Evolutionary conservation across 2,797 vertebrate genomes (phyloP).

Genomic region (Apogon talboti): DNA sequence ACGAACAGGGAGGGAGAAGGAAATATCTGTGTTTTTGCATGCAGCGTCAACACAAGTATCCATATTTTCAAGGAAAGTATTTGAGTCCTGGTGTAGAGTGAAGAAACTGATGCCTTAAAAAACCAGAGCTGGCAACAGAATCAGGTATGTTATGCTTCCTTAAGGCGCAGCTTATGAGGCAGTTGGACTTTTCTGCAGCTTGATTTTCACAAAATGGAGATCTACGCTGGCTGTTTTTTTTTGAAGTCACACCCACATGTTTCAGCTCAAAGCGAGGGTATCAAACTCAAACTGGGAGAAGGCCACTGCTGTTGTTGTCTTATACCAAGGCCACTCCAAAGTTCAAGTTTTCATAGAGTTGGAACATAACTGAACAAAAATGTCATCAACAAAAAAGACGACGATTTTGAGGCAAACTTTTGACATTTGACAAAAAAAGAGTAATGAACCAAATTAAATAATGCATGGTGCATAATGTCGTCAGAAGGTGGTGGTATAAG

Average conservation of each 20-base stretch:
- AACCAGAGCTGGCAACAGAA: not conserved
- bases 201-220: not conserved
- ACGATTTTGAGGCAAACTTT: too few species aligned
- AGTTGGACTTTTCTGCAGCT: not conserved
- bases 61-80: conserved; percentile 2
- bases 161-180: not conserved
- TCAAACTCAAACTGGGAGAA: too few species aligned
- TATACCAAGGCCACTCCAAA: too few species aligned
- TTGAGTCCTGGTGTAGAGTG: conserved; percentile 6
- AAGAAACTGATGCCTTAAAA: not conserved
- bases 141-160: not conserved
- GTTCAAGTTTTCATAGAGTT: too few species aligned
- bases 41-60: not conserved
- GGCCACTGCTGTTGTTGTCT: too few species aligned
- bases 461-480: too few species aligned
- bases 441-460: too few species aligned
- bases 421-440: too few species aligned
- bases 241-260: not conserved
- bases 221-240: not conserved
- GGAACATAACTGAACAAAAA: too few species aligned
- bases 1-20: not conserved
- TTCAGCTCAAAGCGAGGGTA: not conserved
- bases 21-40: conserved; percentile 3
- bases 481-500: too few species aligned
- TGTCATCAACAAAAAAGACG: too few species aligned